Evolutionary conservation across 2,888 invertebrate species (phyloP).

Genomic region (Pomacea canaliculata): DNA sequence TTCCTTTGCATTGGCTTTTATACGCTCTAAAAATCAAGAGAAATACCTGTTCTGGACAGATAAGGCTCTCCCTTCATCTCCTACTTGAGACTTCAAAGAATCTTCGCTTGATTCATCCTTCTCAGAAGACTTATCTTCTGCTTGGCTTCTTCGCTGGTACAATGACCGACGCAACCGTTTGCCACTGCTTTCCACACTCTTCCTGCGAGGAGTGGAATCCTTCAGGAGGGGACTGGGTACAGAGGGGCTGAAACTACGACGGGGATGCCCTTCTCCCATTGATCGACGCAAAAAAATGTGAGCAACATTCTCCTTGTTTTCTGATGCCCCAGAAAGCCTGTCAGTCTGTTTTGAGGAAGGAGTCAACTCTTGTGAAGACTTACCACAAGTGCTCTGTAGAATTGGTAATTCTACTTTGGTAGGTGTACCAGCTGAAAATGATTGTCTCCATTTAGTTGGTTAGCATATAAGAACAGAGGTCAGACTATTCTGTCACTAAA

Average conservation of each 20-base stretch:
- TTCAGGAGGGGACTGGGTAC: constrained; percentile 59
- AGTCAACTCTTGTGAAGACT: background rate
- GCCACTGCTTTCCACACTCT: background rate
- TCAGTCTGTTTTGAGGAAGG: background rate
- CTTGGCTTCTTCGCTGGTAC: background rate
- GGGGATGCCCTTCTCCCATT: constrained; percentile 7
- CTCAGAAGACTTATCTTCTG: background rate
- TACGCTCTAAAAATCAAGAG: no score
- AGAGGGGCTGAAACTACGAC: constrained; percentile 51
- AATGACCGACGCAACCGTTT: background rate
- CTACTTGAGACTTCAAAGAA: no score
- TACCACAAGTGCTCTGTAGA: background rate
- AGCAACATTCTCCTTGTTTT: constrained; percentile 29
- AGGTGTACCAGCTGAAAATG: constrained; percentile 38
- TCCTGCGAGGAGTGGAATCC: constrained; percentile 37
- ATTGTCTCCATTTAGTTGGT: no score
- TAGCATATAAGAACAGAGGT: no score
- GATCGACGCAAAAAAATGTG: constrained; percentile 4
- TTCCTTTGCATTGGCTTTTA: no score
- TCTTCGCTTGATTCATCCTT: background rate
- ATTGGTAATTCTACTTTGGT: constrained; percentile 25
- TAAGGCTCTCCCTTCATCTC: no score
- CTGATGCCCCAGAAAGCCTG: background rate
- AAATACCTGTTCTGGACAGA: no score
- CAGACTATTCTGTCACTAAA: no score